Percentiles rank a stretch among this genome's conserved stretches.
Evolutionary conservation across 1,140 invertebrate species (phyloP).

Genomic region (Vanessa tameamea): DNA sequence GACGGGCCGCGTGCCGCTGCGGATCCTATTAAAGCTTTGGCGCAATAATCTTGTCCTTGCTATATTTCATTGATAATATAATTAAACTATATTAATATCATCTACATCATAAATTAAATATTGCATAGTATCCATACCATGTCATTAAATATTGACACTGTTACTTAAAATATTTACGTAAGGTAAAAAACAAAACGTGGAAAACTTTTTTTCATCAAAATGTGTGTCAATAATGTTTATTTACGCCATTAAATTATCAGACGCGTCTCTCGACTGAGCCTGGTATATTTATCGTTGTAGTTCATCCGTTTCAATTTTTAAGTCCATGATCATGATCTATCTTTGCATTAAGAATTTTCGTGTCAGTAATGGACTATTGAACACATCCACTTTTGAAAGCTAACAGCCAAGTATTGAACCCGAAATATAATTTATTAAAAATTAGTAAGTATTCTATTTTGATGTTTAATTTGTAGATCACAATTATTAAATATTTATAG

Average conservation of each 20-base stretch:
- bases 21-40: not conserved
- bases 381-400: too few relatives aligned
- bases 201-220: not conserved
- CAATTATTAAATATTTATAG: not conserved
- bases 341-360: constrained; percentile 10
- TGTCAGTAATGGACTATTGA: constrained; percentile 11
- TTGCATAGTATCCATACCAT: too few relatives aligned
- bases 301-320: constrained; percentile 11
- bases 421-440: not conserved
- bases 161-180: too few relatives aligned
- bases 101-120: not conserved
- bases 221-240: not conserved
- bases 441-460: not conserved
- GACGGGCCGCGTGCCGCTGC: constrained; percentile 33
- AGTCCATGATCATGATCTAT: constrained; percentile 11
- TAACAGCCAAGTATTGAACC: constrained; percentile 4
- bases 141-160: too few relatives aligned
- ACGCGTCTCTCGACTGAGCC: not conserved
- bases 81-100: not conserved
- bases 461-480: not conserved
- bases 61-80: not conserved
- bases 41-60: not conserved
- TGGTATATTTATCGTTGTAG: constrained; percentile 5
- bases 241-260: constrained; percentile 9
- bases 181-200: too few relatives aligned